Base-by-base conservation (phyloP, 1,140 invertebrate species). In the Chrysoperla carnea region DNA sequence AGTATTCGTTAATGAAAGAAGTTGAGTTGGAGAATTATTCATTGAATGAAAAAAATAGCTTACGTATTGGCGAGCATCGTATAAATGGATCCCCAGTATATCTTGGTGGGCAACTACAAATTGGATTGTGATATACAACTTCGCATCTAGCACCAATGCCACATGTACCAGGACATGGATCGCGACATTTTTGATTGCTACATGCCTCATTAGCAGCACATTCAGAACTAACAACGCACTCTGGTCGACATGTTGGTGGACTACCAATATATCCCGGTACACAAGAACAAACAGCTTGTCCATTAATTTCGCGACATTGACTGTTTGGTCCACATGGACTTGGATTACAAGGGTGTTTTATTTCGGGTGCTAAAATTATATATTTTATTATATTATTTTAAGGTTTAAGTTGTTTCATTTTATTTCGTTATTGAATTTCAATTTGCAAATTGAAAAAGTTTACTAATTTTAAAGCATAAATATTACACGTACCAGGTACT, bases 241-340 rank as follows among this genome's bases (percentile, higher is more conserved):
- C 69, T 7, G 67, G 64, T 51, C 66, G 53, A 51, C 68, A 70
- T 17, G 55, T 54, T 17, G 68, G 70, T 44, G 72, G 70, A 44
- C 52, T 60, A 12, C 72, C 71, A 17, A 69, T 55, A 44, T 67
- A 73, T 41, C 62, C 66, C 7, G 64, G 62, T 11, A 64, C 53
- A 47, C 74, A 77, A 27, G 66, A 66, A 47, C 74, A 77, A 6
- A 66, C 63, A 6, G 64, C 62, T 48, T 64, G 63, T 28, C 58
- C 61, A 39, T 62, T 64, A 2, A 64, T 48, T 29, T 63, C 63
- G 41, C 63, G 60, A 48, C 77, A 81, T 49, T 68, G 61, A 45
- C 72, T 74, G 52, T 84, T 84, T 29, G 74, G 70, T 39, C 81
- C 81, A 59, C 81, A 84, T 5, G 78, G 79, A 9, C 75, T 76